phyloP scores from a whole-genome alignment of 2,113 vertebrate genomes.

The Microcebus jonahi region DNA sequence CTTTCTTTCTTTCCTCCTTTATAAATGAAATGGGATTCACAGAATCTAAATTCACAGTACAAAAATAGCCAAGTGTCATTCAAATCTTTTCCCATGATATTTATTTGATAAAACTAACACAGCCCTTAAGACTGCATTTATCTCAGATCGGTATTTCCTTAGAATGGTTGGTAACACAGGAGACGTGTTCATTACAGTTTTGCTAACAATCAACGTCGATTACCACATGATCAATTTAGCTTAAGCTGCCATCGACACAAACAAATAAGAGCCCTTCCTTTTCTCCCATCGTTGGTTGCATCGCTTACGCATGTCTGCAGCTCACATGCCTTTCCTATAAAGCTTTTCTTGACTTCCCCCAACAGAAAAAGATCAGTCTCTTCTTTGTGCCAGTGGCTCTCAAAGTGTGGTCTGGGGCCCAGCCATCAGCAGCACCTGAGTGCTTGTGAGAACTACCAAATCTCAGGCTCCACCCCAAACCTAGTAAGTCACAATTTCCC shows the following conservation, averaged over 20 bases:
- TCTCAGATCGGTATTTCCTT: constrained; percentile 18
- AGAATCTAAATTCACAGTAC: not conserved
- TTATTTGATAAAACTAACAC: not conserved
- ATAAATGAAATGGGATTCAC: not conserved
- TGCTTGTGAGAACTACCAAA: not conserved
- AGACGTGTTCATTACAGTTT: not conserved
- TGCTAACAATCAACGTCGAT: not conserved
- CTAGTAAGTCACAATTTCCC: not conserved
- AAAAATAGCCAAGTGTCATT: not conserved
- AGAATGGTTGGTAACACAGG: not conserved
- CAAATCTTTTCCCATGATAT: not conserved
- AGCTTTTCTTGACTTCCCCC: not conserved
- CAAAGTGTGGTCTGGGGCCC: not conserved
- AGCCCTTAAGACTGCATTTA: not conserved
- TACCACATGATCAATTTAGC: not conserved
- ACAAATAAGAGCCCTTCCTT: not conserved
- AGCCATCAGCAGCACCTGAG: not conserved
- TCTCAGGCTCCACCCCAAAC: not conserved
- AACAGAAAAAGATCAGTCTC: not conserved
- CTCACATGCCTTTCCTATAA: not conserved
- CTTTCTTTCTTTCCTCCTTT: not conserved
- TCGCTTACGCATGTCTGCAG: not conserved
- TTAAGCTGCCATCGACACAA: not conserved
- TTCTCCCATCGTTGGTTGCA: not conserved
- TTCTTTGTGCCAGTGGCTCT: not conserved